phyloP scores from a whole-genome alignment of 2,113 vertebrate species.

The Notarius quadriscutis region DNA sequence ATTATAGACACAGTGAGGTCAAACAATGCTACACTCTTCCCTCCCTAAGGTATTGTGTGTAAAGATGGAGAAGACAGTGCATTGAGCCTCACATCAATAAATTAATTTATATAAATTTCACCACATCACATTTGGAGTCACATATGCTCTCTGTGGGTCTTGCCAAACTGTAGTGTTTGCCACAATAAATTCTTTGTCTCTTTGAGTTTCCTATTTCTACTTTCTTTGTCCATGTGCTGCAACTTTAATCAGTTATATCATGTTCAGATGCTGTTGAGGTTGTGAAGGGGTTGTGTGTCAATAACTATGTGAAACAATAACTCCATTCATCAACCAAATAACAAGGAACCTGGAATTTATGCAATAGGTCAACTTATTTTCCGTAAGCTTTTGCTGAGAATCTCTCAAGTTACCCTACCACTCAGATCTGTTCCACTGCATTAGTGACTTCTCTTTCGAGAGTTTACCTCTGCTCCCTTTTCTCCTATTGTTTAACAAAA shows the following conservation, averaged over 20 bases:
- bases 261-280: background rate
- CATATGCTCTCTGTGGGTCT: background rate
- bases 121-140: constrained; percentile 22
- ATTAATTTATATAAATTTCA: constrained; percentile 29
- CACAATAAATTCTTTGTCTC: background rate
- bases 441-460: background rate
- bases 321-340: background rate
- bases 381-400: background rate
- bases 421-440: too few relatives aligned
- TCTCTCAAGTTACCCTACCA: too few relatives aligned
- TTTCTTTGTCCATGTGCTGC: background rate
- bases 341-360: background rate
- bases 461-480: background rate
- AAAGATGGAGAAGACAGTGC: constrained; percentile 7
- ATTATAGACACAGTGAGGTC: constrained; percentile 41
- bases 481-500: background rate
- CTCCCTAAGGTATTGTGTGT: constrained; percentile 16
- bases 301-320: background rate
- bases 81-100: constrained; percentile 38
- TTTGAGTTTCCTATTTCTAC: background rate
- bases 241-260: background rate
- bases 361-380: background rate
- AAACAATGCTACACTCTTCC: constrained; percentile 25
- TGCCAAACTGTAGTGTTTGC: background rate
- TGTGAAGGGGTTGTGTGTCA: background rate